Evolutionary conservation across 2,888 invertebrate species (phyloP), one percentile per base, ranked within the genome.

Genomic region (Venustoraphidia nigricollis): DNA sequence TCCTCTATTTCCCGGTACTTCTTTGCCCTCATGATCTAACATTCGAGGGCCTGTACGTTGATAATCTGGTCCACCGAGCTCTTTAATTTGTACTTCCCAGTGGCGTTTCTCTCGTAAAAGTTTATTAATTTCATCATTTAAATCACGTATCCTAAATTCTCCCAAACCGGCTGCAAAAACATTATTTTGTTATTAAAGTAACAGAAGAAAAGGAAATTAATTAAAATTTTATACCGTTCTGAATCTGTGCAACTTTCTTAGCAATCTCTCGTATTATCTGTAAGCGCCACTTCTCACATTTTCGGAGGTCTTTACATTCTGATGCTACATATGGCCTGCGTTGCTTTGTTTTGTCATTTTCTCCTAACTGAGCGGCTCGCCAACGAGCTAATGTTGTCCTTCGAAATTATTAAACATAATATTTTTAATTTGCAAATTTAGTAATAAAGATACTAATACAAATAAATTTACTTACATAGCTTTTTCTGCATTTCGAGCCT

Each of bases 71-170:
- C 98, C 98, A 1, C 96, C 96, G 1, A 99, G 71, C 51, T 93
- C 84, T 56, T 88, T 84, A 55, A 99, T 97, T 63, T 96, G 88
- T 46, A 88, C 85, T 63, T 99, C 98, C 98, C 98, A 99, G 62
- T 96, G 95, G 0, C 93, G 78, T 62, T 96, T 96, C 62, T 97
- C 94, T 43, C 96, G 73, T 51, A 99, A 73, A 53, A 97, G 66
- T 68, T 98, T 97, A 68, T 99, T 99, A 56, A 99, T 99, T 68
- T 99, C 97, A 69, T 99, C 98, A 65, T 99, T 99, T 17, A 99
- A 70, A 64, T 99, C 98, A 11, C 98, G 77, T 53, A 99, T 90
- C 27, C 96, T 81, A 65, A 96, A 99, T 68, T 99, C 98, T 3
- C 98, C 98, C n/a, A 98, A 74, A 50, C 98, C 98, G 54, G 98